Evolutionary conservation across 2,888 invertebrate genomes (phyloP).

Genomic region (Lithophane socia): DNA sequence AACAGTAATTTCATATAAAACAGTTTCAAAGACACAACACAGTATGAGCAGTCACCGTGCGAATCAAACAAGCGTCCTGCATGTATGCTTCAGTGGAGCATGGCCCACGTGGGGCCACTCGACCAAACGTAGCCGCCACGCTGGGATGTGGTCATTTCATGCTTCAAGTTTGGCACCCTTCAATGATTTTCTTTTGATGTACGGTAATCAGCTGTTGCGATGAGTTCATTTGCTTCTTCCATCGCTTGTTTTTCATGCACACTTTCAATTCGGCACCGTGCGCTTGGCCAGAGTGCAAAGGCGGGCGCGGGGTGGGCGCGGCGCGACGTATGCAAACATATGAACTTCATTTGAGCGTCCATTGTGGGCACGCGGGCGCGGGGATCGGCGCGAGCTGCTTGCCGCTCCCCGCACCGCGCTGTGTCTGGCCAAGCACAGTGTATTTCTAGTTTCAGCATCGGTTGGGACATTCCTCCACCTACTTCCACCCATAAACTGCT

Average conservation of each 20-base stretch:
- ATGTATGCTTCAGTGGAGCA: conserved; percentile 77
- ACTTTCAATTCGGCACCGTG: not conserved
- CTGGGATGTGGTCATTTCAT: conserved; percentile 48
- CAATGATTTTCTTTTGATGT: conserved; percentile 43
- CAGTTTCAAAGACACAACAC: conserved; percentile 49
- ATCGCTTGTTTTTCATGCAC: not conserved
- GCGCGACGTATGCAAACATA: too few species aligned
- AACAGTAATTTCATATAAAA: conserved; percentile 33
- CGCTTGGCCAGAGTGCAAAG: too few species aligned
- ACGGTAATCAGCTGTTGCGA: conserved; percentile 13
- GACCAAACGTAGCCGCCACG: conserved; percentile 51
- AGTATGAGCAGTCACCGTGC: conserved; percentile 70
- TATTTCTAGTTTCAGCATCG: not conserved
- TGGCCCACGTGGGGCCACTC: conserved; percentile 74
- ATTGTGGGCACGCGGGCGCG: too few species aligned
- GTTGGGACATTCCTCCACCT: not conserved
- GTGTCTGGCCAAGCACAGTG: too few species aligned
- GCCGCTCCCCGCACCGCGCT: too few species aligned
- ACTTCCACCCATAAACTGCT: not conserved
- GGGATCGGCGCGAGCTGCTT: too few species aligned
- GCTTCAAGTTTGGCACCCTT: conserved; percentile 56
- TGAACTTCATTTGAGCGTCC: too few species aligned
- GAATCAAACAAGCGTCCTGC: conserved; percentile 70
- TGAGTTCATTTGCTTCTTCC: not conserved
- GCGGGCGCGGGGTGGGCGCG: too few species aligned